Base-by-base conservation (phyloP, 1,140 invertebrate genomes). In the Pissodes strobi region DNA sequence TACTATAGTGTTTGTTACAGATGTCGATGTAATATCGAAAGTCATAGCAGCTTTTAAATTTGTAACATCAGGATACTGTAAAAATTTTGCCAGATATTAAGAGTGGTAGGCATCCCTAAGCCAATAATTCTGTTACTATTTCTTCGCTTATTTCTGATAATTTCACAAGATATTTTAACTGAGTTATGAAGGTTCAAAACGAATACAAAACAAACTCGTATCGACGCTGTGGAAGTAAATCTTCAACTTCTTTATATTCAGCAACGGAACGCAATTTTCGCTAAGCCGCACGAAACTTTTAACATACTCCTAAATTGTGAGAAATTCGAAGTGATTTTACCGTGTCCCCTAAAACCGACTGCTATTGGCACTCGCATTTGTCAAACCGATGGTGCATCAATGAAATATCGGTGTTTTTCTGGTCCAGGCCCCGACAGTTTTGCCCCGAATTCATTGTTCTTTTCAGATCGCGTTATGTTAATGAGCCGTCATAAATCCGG, bases 341-440 rank as follows among this genome's bases (percentile, higher is more conserved):
- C 62, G 61, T 65, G 66, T 61, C 67, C 67, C 62, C 41, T 58
- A 17, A 69, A 61, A 51, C 56, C 67, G 53, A 71, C 69, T 72
- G 71, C 58, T 69, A 72, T 72, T 67, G 71, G 69, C 71, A 70
- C 67, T 66, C 59, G 61, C 69, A 72, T 72, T 72, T 69, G 69
- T 72, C 71, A 72, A 64, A 61, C 64, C 63, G 66, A 68, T 69
- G 67, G 57, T 55, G 69, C 69, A 64, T 67, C 71, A 61, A 71
- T 72, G 71, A 72, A 62, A 69, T 72, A 72, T 69, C 49, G 64
- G 52, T 39, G 49, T 61, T 66, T 68, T 59, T 62, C 27, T n/a
- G 52, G 46, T 51, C 57, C 39, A 58, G 41, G 53, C 49, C n/a
- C n/a, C n/a, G n/a, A n/a, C 51, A 58, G 57, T 68, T 67, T 62